Percentiles rank a stretch among this genome's conserved stretches.
Evolutionary conservation across 1,140 invertebrate species (phyloP).

Genomic region (silkworm (Bombyx mori)): DNA sequence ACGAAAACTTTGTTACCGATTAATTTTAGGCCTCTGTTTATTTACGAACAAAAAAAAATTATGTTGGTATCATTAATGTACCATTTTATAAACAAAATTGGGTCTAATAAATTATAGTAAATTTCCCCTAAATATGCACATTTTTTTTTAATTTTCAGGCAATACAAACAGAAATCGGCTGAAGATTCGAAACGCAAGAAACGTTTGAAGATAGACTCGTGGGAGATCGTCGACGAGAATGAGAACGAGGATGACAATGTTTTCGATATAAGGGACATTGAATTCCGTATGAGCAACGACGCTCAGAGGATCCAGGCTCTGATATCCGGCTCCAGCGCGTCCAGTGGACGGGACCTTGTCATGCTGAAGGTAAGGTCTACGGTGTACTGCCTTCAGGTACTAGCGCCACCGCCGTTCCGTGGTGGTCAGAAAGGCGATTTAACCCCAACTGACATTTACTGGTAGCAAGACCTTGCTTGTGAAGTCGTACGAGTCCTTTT

Average conservation of each 20-base stretch:
- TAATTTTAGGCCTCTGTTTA: too few species aligned
- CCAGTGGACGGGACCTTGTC: conserved; percentile 86
- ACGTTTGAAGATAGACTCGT: conserved; percentile 76
- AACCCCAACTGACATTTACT: too few species aligned
- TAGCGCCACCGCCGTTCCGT: too few species aligned
- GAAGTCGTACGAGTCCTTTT: too few species aligned
- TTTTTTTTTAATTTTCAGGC: conserved; percentile 26
- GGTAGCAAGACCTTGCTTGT: too few species aligned
- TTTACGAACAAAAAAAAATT: too few species aligned
- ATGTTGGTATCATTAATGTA: too few species aligned
- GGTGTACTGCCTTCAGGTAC: too few species aligned
- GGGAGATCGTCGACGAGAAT: conserved; percentile 69
- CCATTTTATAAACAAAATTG: too few species aligned
- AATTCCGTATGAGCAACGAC: conserved; percentile 86
- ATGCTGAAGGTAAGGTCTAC: conserved; percentile 66
- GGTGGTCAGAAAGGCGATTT: too few species aligned
- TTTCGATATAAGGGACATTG: conserved; percentile 92
- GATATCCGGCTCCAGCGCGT: conserved; percentile 79
- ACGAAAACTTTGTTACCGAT: too few species aligned
- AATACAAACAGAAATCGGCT: conserved; percentile 72
- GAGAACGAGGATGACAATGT: conserved; percentile 72
- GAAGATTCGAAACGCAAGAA: conserved; percentile 80
- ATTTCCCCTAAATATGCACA: neutral
- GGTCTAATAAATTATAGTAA: too few species aligned
- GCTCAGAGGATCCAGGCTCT: conserved; percentile 77